Evolutionary conservation across 1,140 invertebrate genomes (phyloP), one percentile per base, ranked within the genome.

Genomic region (Eurosta solidaginis): DNA sequence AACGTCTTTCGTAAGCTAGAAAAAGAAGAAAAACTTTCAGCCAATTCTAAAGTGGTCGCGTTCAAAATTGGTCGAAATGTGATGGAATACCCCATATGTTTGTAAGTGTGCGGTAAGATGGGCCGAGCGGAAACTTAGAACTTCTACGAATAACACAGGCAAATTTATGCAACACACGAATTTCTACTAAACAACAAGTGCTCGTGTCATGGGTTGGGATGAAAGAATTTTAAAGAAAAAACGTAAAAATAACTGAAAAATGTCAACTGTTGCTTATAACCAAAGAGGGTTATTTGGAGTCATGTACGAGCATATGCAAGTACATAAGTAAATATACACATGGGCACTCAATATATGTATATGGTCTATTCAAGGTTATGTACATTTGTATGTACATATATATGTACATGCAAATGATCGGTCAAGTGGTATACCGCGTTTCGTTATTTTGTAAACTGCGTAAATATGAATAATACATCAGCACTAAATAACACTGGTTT

Each of bases 131-230:
- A 68, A 68, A 68, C 59, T 68, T 68, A 7, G 33, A 68, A 68
- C 40, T 68, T 68, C 33, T 68, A 68, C 22, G 6, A 20, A 40
- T 6, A 20, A 33, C 17, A 4, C 2, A 33, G 27, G 36, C 29
- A 63, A 63, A 33, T 63, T 29, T 63, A 63, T 63, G 54, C 54
- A 63, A 36, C 54, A 22, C 33, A 68, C n/a, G 33, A 68, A 68
- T 10, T 40, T 17, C 22, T 68, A 33, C 59, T n/a, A n/a, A 68
- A n/a, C 59, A 36, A 29, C 59, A 68, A n/a, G n/a, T n/a, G n/a
- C n/a, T n/a, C n/a, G 33, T 9, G 59, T 3, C 49, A 22, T 27
- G 25, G 12, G n/a, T 3, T 12, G 0, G 1, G n/a, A 54, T 10
- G 49, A 27, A 27, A 27, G 50, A 20, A 25, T 10, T 54, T 27